Conservation (phyloP, 1,140 invertebrate genomes). For the Tetraneura akinire region DNA sequence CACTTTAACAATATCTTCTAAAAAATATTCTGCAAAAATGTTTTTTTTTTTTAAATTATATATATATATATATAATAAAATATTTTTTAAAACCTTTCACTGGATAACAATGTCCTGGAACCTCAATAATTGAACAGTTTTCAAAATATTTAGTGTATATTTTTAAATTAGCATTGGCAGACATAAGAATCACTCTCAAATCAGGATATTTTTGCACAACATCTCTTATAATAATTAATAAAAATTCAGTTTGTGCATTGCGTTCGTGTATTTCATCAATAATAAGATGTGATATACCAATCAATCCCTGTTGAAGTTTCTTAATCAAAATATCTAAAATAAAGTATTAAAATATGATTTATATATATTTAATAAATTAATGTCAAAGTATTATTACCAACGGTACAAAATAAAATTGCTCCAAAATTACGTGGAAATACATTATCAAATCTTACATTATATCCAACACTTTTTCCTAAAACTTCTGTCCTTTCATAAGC, state of each 20-base stretch:
- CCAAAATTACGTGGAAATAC: slow-evolving; percentile 86
- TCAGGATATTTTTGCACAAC: slow-evolving; percentile 89
- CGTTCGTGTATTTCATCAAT: slow-evolving; percentile 98
- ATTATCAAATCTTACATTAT: slow-evolving; percentile 92
- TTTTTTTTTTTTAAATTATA: too few species aligned
- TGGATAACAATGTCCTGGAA: slow-evolving; percentile 77
- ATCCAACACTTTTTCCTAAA: slow-evolving; percentile 78
- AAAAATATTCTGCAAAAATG: slow-evolving; percentile 71
- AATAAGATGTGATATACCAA: slow-evolving; percentile 87
- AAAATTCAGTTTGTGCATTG: slow-evolving; percentile 94
- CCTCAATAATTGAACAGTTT: slow-evolving; percentile 77
- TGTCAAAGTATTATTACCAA: too few species aligned
- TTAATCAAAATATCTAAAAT: slow-evolving; percentile 78
- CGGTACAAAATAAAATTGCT: slow-evolving; percentile 93
- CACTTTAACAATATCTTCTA: slow-evolving; percentile 86
- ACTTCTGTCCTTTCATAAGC: slow-evolving; percentile 83
- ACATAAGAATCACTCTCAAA: slow-evolving; percentile 92
- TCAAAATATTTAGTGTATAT: slow-evolving; percentile 91
- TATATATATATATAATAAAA: too few species aligned
- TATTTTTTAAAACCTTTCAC: slow-evolving; percentile 71
- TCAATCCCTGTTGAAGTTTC: slow-evolving; percentile 82
- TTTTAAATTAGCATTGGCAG: slow-evolving; percentile 91
- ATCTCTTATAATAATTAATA: slow-evolving; percentile 89
- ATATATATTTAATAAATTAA: too few species aligned
- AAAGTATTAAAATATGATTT: background rate